Evolutionary conservation across 2,113 vertebrate species (phyloP).

Genomic region (Oreochromis niloticus): DNA sequence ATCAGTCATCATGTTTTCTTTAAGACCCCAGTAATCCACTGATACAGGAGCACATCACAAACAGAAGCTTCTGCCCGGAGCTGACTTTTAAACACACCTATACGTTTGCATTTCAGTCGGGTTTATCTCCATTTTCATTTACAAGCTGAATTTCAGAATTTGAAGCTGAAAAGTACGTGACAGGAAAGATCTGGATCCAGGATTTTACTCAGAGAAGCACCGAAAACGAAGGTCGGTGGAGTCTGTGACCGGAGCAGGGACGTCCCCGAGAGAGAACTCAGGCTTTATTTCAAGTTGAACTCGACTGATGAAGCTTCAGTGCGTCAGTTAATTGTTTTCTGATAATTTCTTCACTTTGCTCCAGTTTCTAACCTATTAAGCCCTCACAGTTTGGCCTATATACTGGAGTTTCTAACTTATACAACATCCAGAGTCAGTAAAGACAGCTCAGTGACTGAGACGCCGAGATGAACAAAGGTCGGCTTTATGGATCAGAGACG

Average conservation of each 20-base stretch:
- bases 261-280: neutral
- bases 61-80: accelerated
- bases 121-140: neutral
- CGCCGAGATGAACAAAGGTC: neutral
- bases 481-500: neutral
- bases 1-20: accelerated
- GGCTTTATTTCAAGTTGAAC: neutral
- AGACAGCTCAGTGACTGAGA: neutral
- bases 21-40: neutral
- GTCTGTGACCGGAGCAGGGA: neutral
- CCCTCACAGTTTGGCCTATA: neutral
- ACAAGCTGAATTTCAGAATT: neutral
- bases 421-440: neutral
- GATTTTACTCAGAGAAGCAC: neutral
- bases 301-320: neutral
- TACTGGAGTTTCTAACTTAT: neutral
- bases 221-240: neutral
- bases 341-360: neutral
- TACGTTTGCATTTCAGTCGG: neutral
- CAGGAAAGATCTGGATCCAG: neutral
- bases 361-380: neutral
- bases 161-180: accelerated
- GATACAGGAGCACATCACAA: accelerated
- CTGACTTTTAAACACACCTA: neutral
- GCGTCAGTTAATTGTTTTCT: neutral